Evolutionary conservation across 2,113 vertebrate species (phyloP).

Genomic region (Steatornis caripensis): DNA sequence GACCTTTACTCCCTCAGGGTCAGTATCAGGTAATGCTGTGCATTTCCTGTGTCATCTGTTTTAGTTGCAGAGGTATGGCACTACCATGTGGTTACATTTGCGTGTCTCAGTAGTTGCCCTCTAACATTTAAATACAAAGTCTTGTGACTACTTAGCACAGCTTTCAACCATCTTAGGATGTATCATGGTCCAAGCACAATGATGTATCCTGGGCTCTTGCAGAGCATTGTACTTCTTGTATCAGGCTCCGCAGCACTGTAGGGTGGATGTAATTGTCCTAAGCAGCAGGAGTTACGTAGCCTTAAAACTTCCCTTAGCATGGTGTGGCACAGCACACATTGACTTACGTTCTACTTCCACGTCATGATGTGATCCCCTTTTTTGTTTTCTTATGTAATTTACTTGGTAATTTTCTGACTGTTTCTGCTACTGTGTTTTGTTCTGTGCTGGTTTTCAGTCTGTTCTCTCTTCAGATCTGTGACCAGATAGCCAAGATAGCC

Average conservation of each 20-base stretch:
- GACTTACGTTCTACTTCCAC: neutral
- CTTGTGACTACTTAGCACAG: neutral
- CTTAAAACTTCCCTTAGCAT: neutral
- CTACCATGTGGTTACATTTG: neutral
- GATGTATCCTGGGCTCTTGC: neutral
- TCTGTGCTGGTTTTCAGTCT: neutral
- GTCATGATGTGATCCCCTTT: neutral
- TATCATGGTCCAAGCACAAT: neutral
- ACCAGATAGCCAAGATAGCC: no score
- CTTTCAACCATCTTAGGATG: neutral
- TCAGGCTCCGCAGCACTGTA: neutral
- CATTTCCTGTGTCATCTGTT: neutral
- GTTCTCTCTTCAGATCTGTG: neutral
- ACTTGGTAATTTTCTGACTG: neutral
- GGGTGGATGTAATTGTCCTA: rapidly evolving
- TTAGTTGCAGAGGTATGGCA: neutral
- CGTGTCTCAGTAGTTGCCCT: neutral
- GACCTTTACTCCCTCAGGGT: neutral
- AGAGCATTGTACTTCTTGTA: neutral
- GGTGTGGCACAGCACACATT: neutral
- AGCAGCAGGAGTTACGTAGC: neutral
- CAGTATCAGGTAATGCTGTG: neutral
- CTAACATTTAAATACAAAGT: neutral
- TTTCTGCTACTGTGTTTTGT: neutral
- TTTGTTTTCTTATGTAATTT: neutral